A percentile compares a stretch with the other conserved stretches of the same genome.
phyloP scores from a whole-genome alignment of 92 coral and sea anemone species.

The Actinostola sp. region DNA sequence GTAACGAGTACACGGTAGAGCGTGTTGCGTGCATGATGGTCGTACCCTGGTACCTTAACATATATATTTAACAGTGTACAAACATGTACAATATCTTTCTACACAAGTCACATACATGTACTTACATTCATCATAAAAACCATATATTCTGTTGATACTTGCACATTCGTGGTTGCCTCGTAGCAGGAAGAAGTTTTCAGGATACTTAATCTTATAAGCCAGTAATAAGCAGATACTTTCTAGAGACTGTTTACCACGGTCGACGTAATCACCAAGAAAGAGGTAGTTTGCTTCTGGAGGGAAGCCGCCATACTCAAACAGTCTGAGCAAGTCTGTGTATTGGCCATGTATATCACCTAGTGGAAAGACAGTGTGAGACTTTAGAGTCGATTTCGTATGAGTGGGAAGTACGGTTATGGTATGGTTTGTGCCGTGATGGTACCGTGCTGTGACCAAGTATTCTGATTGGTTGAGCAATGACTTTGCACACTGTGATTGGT shows the following conservation, averaged over 20 bases:
- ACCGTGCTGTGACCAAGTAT: too few relatives aligned
- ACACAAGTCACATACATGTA: background rate
- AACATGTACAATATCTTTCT: background rate
- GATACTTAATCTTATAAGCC: conserved; percentile 98
- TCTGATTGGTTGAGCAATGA: too few relatives aligned
- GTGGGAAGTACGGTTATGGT: too few relatives aligned
- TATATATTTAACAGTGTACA: background rate
- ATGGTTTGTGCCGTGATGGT: too few relatives aligned
- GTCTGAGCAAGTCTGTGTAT: conserved; percentile 93
- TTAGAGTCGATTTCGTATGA: background rate
- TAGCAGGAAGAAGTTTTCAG: conserved; percentile 96
- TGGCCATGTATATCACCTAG: conserved; percentile 99
- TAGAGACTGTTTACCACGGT: conserved; percentile 97
- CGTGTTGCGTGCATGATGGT: too few relatives aligned
- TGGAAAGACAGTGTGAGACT: background rate
- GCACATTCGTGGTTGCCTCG: conserved; percentile 99
- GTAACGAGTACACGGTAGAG: too few relatives aligned
- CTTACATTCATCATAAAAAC: conserved; percentile 99
- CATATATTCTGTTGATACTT: conserved; percentile 97
- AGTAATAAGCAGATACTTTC: conserved; percentile 95
- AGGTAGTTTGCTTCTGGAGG: conserved; percentile 99
- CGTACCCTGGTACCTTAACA: too few relatives aligned
- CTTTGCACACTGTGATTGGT: too few relatives aligned
- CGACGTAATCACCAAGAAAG: conserved; percentile 98
- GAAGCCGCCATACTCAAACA: conserved; percentile 99